Percentiles rank a stretch among this genome's conserved stretches.
Evolutionary conservation across 2,797 vertebrate genomes (phyloP).

Genomic region (Mormyrus hasselquistii): DNA sequence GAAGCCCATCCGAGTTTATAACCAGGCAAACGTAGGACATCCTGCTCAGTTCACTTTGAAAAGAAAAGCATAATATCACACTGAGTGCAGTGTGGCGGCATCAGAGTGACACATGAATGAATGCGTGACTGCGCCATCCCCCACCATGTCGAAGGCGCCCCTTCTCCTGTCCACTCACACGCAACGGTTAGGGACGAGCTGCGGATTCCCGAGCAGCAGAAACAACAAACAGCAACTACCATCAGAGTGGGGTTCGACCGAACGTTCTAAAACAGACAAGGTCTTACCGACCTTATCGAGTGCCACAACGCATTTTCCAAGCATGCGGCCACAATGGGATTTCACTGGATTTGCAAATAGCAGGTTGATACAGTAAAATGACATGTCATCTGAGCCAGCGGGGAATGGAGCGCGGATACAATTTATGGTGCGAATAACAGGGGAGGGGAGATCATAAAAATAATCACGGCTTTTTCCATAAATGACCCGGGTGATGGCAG

Average conservation of each 20-base stretch:
- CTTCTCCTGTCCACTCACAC: constrained; percentile 34
- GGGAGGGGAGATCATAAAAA: not conserved
- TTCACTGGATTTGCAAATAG: constrained; percentile 40
- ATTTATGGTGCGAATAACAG: constrained; percentile 8
- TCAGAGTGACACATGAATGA: not conserved
- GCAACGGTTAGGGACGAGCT: not conserved
- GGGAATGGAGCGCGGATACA: constrained; percentile 19
- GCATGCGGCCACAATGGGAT: constrained; percentile 42
- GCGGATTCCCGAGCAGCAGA: not conserved
- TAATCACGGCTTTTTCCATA: constrained; percentile 13
- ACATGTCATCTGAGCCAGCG: constrained; percentile 38
- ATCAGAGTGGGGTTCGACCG: constrained; percentile 28
- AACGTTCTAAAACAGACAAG: constrained; percentile 31
- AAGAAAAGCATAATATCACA: constrained; percentile 33
- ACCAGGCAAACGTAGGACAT: constrained; percentile 35
- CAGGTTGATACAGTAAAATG: constrained; percentile 29
- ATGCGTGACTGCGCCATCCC: constrained; percentile 38
- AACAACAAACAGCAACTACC: constrained; percentile 34
- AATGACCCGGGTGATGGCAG: not conserved
- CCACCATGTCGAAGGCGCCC: constrained; percentile 40
- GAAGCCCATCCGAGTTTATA: constrained; percentile 54
- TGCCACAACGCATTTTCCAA: constrained; percentile 39
- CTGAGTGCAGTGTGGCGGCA: not conserved
- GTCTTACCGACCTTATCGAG: constrained; percentile 19
- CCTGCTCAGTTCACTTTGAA: constrained; percentile 49